A percentile compares a stretch with the other conserved stretches of the same genome.
Evolutionary conservation across 2,888 invertebrate species (phyloP).

Genomic region (Gryllus longicercus): DNA sequence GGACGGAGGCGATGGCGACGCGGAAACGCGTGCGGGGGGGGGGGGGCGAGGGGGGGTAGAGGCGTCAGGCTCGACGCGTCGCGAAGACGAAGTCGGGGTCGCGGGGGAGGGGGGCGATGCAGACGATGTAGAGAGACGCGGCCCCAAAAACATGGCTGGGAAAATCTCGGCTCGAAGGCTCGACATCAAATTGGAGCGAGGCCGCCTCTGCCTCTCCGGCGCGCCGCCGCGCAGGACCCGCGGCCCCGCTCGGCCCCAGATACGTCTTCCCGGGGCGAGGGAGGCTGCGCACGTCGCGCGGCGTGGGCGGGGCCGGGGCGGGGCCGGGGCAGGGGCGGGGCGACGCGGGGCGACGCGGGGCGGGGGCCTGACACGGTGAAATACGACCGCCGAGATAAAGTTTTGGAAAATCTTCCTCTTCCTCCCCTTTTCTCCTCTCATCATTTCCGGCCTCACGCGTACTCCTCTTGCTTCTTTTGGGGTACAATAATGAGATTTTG

Average conservation of each 20-base stretch:
- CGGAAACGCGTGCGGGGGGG: too few species aligned
- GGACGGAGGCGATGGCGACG: too few species aligned
- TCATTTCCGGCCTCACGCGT: slow-evolving; percentile 6
- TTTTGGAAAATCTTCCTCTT: slow-evolving; percentile 17
- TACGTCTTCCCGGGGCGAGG: not conserved
- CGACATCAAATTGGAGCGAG: not conserved
- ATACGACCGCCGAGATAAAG: not conserved
- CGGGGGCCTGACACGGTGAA: slow-evolving; percentile 8
- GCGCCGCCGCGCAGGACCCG: not conserved
- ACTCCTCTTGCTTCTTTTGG: not conserved
- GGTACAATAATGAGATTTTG: slow-evolving; percentile 11
- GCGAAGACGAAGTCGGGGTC: too few species aligned
- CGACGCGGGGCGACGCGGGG: not conserved
- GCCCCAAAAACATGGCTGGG: not conserved
- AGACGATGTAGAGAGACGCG: not conserved
- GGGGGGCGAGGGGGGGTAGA: too few species aligned
- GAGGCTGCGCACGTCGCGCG: not conserved
- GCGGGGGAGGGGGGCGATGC: too few species aligned
- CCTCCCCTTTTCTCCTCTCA: not conserved
- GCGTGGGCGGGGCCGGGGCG: not conserved
- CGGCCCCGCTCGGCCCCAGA: not conserved
- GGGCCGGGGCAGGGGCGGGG: too few species aligned
- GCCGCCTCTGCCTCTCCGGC: not conserved
- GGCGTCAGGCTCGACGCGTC: too few species aligned
- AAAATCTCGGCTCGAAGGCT: not conserved